Evolutionary conservation across 2,797 vertebrate genomes (phyloP), one percentile per base, ranked within the genome.

Genomic region (Phalloptychus januarius): DNA sequence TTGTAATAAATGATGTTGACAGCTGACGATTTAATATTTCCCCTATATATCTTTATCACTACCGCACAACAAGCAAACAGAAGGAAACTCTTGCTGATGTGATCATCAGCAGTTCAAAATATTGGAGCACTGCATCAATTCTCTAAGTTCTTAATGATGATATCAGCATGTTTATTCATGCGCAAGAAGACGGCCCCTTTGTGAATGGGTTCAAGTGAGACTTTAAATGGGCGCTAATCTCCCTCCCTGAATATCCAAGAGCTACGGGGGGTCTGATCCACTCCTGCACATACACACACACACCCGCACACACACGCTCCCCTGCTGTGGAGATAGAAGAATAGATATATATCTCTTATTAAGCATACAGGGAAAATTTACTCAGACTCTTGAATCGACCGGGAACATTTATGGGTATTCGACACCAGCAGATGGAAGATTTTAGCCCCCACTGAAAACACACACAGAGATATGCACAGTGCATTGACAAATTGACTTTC

Each of bases 171-270:
- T 77, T 80, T 79, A 83, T 86, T 85, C 74, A 82, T 85, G 81
- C 80, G 58, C 67, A 18, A 79, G 79, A 65, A 79, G 71, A 77
- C 78, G 83, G 74, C 70, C 83, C 72, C 70, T 80, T 88, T 88
- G 90, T 91, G 84, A 92, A 93, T 83, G 85, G 89, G 87, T 91
- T 91, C 84, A 92, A 93, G 90, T 83, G 88, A 92, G 89, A 92
- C 92, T 95, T 92, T 94, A 94, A 94, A 93, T 87, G 91, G 90
- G 79, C 88, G 67, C 89, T 94, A 92, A 95, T 94, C 92, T 94
- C 79, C 79, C 83, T 80, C 74, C n/a, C 84, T 88, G 85, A 95
- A 94, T 90, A 94, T 92, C 88, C 84, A 52, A 80, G 87, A 94
- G 82, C 92, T 83, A 90, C 92, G 87, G 90, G 92, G 89, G 92